Base-by-base conservation (phyloP, 2,797 vertebrate genomes). In the Enteromius fasciolatus region DNA sequence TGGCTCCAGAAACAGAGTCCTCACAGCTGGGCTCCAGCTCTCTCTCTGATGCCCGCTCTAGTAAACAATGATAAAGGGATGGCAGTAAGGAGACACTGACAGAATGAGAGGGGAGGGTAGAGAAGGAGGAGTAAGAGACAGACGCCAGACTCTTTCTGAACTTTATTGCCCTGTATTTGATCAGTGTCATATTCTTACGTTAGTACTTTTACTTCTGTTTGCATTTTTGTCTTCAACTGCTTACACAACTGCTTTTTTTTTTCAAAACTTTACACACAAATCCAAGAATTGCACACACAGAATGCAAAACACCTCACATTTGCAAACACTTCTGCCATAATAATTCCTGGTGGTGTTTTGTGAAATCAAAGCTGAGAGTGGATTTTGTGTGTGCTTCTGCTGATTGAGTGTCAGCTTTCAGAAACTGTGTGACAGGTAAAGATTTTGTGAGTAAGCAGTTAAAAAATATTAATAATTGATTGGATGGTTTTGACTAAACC, bases 41-140 rank as follows among this genome's bases (percentile, higher is more conserved):
- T 85, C 88, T 90, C 41, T 39, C 36, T 39, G 89, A 89, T 74
- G 87, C 87, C 89, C 82, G 83, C 80, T 84, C 86, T 79, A 89
- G 88, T 92, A 89, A 92, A 91, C 90, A 91, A 87, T 90, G 90
- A 91, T 89, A 86, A 90, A 91, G 90, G 90, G 91, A 93, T 92
- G 92, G 88, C 87, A 88, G 87, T 85, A 87, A 89, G 85, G 88
- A 90, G 89, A 88, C 75, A 85, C 87, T 83, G 83, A 76, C 78
- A 84, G 82, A 90, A 70, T 59, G 83, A 83, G 83, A 83, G 89
- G 85, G 76, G 86, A 87, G 84, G 76, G 63, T 89, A 79, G 79
- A 86, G 86, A 76, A 83, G 82, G 82, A 63, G 89, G 74, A 66
- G 39, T 70, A 25, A 33, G 33, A 63, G 41, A 31, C 87, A 88